These are phyloP conservation scores for Drosophila rufa DNA, from an alignment of 1,140 invertebrate genomes.

Conservation along the genomic window DNA sequence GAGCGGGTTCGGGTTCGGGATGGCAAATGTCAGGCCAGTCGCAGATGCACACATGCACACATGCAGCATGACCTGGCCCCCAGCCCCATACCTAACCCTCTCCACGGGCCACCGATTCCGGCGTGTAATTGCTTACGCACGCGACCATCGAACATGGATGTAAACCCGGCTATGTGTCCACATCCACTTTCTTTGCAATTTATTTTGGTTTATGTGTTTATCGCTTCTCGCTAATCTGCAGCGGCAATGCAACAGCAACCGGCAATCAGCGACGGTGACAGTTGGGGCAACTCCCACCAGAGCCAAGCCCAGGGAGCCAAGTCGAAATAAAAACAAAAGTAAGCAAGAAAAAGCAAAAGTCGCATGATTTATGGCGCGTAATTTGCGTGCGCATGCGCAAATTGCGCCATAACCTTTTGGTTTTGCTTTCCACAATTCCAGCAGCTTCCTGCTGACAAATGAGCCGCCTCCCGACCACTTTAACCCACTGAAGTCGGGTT, in stretches of 20 bases:
- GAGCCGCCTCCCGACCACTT: slow-evolving; percentile 38
- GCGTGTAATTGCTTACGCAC: slow-evolving; percentile 73
- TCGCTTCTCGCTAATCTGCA: slow-evolving; percentile 71
- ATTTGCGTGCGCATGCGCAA: slow-evolving; percentile 82
- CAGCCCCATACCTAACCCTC: slow-evolving; percentile 19
- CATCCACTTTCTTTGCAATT: slow-evolving; percentile 78
- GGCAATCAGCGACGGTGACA: slow-evolving; percentile 73
- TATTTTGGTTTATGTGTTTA: slow-evolving; percentile 75
- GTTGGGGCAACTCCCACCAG: slow-evolving; percentile 70
- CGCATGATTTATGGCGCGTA: slow-evolving; percentile 81
- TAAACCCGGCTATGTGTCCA: slow-evolving; percentile 31
- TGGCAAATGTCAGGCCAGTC: slow-evolving; percentile 71
- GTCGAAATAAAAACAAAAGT: background rate
- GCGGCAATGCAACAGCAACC: slow-evolving; percentile 56
- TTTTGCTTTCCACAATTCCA: slow-evolving; percentile 27
- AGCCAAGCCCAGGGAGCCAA: slow-evolving; percentile 41
- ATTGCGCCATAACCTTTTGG: slow-evolving; percentile 74
- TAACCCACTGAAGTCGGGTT: slow-evolving; percentile 42
- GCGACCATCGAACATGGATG: slow-evolving; percentile 51
- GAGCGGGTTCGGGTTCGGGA: slow-evolving; percentile 56
- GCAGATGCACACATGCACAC: slow-evolving; percentile 37
- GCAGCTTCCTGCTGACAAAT: slow-evolving; percentile 79
- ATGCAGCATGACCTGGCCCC: slow-evolving; percentile 16
- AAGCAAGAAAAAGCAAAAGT: slow-evolving; percentile 27
- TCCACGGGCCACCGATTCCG: slow-evolving; percentile 2